Base-by-base conservation (phyloP, 1,140 invertebrate species). In the Elymnias hypermnestra region DNA sequence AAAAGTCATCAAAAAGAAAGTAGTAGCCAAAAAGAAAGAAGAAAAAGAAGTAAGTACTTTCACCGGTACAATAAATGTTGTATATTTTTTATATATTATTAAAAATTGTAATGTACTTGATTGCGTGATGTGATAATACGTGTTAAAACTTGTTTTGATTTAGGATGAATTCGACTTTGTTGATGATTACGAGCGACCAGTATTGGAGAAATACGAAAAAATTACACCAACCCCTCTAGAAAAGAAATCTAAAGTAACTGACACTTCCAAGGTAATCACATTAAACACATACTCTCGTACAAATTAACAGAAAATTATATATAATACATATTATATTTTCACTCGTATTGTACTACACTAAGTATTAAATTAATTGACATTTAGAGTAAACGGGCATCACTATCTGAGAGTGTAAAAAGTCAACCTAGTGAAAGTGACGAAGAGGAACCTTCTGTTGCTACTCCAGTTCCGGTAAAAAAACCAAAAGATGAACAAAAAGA, bases 131-230 rank as follows among this genome's bases (percentile, higher is more conserved):
- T 84, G 60, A 68, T 83, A 83, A 81, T 76, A 63, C 57, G 76
- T 74, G 66, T 61, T 81, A 76, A 79, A 79, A 29, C 70, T 28
- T 70, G 46, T 72, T 77, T 72, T 53, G 63, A 67, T 57, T 47
- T 84, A 84, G 63, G 88, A 90, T 12, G 87, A 87, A 64, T 75
- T 81, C 48, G 78, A 85, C 48, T 84, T 86, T 57, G 79, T 81
- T 53, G 84, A 87, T 13, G 92, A 93, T 77, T 89, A 89, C 59
- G 89, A 89, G 74, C 73, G 88, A 38, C 88, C 89, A 2, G 81
- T 84, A 35, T 70, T 89, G 52, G 88, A 89, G 63, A 89, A 88
- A 61, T 89, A 88, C 51, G 88, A 89, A 74, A 88, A 84, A 54
- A 85, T 87, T 54, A 66, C 78, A 71, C 77, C 82, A 14, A 83